Evolutionary conservation across 2,797 vertebrate genomes (phyloP).

Genomic region (Cuculus canorus): DNA sequence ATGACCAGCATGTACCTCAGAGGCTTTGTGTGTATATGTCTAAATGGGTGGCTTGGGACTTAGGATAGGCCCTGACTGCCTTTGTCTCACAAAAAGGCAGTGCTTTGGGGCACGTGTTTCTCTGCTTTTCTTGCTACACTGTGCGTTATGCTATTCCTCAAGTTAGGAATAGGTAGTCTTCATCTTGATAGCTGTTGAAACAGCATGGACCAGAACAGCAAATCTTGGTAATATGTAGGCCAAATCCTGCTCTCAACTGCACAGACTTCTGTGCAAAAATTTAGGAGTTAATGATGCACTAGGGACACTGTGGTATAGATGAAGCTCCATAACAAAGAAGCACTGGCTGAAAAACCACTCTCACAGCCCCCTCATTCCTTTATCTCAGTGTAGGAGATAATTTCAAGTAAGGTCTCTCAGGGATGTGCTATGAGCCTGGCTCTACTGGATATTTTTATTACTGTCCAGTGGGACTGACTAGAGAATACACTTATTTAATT

Average conservation of each 20-base stretch:
- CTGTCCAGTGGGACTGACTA: not conserved
- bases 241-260: not conserved
- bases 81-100: not conserved
- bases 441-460: not conserved
- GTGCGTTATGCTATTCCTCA: not conserved
- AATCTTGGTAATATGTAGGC: slow-evolving; percentile 2
- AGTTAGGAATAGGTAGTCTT: slow-evolving; percentile 15
- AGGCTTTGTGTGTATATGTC: not conserved
- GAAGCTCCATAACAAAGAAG: slow-evolving; percentile 8
- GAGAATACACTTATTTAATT: not conserved
- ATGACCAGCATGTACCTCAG: not conserved
- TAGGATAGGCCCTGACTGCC: not conserved
- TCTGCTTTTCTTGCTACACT: not conserved
- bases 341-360: slow-evolving; percentile 12
- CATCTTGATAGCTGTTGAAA: slow-evolving; percentile 31
- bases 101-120: not conserved
- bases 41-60: not conserved
- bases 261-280: not conserved
- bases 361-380: not conserved
- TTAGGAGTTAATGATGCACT: slow-evolving; percentile 26
- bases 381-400: slow-evolving; percentile 3
- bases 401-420: not conserved
- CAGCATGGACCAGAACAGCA: not conserved
- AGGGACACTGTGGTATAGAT: slow-evolving; percentile 17
- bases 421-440: not conserved